A percentile compares a stretch with the other conserved stretches of the same genome.
Conservation (phyloP, 2,888 invertebrate species). For the Spodoptera picta region DNA sequence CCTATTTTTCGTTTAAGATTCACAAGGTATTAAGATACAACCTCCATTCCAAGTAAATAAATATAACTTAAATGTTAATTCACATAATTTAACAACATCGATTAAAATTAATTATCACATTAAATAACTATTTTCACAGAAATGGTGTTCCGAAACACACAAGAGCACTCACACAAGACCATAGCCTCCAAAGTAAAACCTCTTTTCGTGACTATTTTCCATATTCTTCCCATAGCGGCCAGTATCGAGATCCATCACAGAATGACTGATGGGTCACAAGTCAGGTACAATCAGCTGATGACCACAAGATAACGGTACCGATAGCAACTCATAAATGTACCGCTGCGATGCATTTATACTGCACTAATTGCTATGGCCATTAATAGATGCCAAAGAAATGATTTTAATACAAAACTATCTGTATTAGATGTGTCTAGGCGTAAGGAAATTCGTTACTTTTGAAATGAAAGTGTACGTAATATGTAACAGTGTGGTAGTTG, state of each 20-base stretch:
- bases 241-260: conserved; percentile 22
- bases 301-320: conserved; percentile 33
- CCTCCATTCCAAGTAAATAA: too few species aligned
- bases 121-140: too few species aligned
- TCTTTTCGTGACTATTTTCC: conserved; percentile 70
- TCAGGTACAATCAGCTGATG: conserved; percentile 7
- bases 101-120: too few species aligned
- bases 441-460: too few species aligned
- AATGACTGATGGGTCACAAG: conserved; percentile 17
- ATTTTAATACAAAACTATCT: background rate
- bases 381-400: conserved; percentile 23
- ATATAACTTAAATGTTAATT: too few species aligned
- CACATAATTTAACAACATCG: too few species aligned
- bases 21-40: too few species aligned
- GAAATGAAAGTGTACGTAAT: too few species aligned
- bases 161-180: conserved; percentile 69
- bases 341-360: conserved; percentile 28
- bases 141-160: too few species aligned
- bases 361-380: conserved; percentile 39
- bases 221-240: conserved; percentile 60
- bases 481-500: too few species aligned
- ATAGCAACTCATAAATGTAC: conserved; percentile 23
- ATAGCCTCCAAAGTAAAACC: conserved; percentile 60
- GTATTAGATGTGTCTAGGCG: too few species aligned
- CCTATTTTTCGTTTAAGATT: too few species aligned